Conservation (phyloP, 2,113 vertebrate genomes). For the Gavia stellata region DNA sequence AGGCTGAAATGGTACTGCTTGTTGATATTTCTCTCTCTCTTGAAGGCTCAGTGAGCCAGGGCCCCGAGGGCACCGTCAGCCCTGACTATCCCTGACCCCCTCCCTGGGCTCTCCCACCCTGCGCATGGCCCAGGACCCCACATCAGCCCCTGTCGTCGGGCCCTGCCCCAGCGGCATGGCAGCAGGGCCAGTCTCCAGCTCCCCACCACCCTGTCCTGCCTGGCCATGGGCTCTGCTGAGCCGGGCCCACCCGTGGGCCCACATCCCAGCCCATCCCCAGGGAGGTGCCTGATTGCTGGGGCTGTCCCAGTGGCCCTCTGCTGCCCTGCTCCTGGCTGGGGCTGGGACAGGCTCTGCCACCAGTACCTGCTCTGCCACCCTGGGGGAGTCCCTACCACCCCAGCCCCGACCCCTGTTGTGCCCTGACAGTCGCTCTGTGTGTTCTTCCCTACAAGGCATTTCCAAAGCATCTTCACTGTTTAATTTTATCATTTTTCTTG, state of each 20-base stretch:
- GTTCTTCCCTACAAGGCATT: neutral
- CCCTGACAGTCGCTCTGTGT: accelerated
- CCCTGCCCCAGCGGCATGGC: accelerated
- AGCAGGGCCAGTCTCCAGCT: neutral
- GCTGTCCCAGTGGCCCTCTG: neutral
- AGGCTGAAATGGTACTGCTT: neutral
- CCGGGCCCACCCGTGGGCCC: accelerated
- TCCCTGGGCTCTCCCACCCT: accelerated
- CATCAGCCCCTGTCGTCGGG: accelerated
- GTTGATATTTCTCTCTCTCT: neutral
- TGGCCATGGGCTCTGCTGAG: accelerated
- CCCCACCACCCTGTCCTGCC: neutral
- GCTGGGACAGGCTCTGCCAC: accelerated
- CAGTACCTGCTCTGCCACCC: neutral
- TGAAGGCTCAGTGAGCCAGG: neutral
- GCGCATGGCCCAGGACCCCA: neutral
- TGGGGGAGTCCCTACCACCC: neutral
- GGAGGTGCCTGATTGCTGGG: neutral
- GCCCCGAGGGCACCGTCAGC: neutral
- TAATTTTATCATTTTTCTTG: neutral
- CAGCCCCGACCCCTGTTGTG: accelerated
- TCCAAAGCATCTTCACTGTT: neutral
- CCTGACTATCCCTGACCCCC: neutral
- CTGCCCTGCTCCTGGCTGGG: neutral
- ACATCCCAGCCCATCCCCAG: accelerated